Evolutionary conservation across 1,140 invertebrate species (phyloP), one percentile per base, ranked within the genome.

Genomic region (Halictus rubicundus): DNA sequence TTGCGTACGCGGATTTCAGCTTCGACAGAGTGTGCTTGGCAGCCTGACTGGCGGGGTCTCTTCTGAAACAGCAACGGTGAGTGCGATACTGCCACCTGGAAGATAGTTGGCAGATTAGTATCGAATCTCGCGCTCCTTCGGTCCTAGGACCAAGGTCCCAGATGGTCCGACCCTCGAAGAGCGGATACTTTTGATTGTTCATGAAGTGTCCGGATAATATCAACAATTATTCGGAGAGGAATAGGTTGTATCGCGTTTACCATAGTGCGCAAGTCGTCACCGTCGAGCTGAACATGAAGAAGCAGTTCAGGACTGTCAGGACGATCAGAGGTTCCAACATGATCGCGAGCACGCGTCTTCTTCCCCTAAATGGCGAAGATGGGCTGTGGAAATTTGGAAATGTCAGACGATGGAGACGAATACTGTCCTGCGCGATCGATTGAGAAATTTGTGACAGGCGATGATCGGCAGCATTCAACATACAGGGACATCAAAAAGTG

Each of bases 281-380:
- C 14, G 88, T 88, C 1, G 88, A 88, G 60, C 87, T 88, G 82
- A 89, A 85, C 87, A 88, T 88, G 37, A 89, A 88, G 71, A 89
- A 80, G 25, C 88, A 88, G 70, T 89, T 89, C 19, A 89, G 39
- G 14, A 88, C 83, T 39, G 88, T 89, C n/a, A 89, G 63, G 19
- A 88, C 83, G 54, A 89, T 79, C 49, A 89, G 37, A 32, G 88
- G 81, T 52, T 88, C 88, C 64, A 89, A 12, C 88, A 89, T 88
- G 77, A 77, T 80, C n/a, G 2, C 7, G 1, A 25, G 12, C 7
- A 10, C 25, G 46, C 39, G n/a, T 54, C 21, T 9, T 16, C 42
- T 42, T 19, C 25, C 57, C 27, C 16, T 7, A 1, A 37, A 69
- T 21, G 52, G 73, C 25, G 19, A 9, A 12, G 61, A 6, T 25